phyloP scores from a whole-genome alignment of 64 coral and sea anemone genomes.

The Pachyseris speciosa region DNA sequence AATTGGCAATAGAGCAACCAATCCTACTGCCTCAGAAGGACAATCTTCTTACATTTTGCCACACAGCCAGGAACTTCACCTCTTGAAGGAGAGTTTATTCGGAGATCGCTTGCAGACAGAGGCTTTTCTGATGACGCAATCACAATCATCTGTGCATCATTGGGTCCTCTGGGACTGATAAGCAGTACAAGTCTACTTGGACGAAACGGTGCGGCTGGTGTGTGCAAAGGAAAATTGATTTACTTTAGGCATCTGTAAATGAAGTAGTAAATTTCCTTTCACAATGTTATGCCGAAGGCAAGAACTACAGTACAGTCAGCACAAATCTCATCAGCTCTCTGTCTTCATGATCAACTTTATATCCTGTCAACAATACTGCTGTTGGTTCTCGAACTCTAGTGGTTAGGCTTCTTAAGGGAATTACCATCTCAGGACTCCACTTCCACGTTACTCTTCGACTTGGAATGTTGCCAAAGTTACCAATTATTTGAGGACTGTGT shows the following conservation, averaged over 20 bases:
- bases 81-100: constrained; percentile 59
- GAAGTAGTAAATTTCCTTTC: constrained; percentile 64
- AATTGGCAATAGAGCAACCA: constrained; percentile 56
- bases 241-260: constrained; percentile 67
- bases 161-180: constrained; percentile 82
- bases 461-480: no score
- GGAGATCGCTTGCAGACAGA: constrained; percentile 43
- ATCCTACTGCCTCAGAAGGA: constrained; percentile 24
- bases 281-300: constrained; percentile 51
- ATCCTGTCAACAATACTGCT: constrained; percentile 47
- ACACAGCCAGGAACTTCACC: constrained; percentile 50
- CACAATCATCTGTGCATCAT: constrained; percentile 62
- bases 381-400: constrained; percentile 59
- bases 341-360: constrained; percentile 46
- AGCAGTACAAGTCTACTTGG: constrained; percentile 82
- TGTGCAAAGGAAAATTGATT: constrained; percentile 71
- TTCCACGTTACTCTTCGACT: no score
- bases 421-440: constrained; percentile 42
- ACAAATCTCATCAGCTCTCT: constrained; percentile 63
- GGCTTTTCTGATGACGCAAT: constrained; percentile 70
- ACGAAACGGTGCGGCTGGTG: constrained; percentile 77
- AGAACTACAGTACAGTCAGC: constrained; percentile 78
- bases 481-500: constrained; percentile 85
- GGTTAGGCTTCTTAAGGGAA: constrained; percentile 55
- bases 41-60: constrained; percentile 42